These are phyloP conservation scores for Ceratotherium simum DNA, from an alignment of 2,113 vertebrate species.

Conservation along the genomic window DNA sequence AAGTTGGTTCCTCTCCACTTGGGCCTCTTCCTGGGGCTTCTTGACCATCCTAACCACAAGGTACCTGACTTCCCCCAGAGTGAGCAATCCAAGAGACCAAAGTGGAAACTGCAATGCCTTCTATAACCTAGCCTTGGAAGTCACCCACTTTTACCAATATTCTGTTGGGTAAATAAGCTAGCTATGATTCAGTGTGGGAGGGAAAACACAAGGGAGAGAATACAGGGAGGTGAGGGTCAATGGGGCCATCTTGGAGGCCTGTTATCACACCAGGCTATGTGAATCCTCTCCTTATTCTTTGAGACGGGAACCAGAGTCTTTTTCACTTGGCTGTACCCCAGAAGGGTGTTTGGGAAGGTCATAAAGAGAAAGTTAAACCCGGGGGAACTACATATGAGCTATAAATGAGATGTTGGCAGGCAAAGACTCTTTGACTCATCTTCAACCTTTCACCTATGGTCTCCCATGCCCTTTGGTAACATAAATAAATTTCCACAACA, in stretches of 20 bases:
- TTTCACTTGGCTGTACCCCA: not conserved
- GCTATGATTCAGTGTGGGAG: not conserved
- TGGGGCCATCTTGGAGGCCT: not conserved
- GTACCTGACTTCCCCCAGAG: not conserved
- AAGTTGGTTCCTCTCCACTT: not conserved
- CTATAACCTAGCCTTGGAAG: not conserved
- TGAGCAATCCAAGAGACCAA: not conserved
- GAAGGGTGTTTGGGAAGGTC: not conserved
- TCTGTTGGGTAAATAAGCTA: not conserved
- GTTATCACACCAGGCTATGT: not conserved
- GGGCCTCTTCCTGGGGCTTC: not conserved
- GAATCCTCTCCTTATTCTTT: not conserved
- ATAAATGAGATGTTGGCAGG: not conserved
- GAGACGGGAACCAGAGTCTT: not conserved
- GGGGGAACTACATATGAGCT: not conserved
- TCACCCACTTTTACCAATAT: not conserved
- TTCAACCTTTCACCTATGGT: constrained; percentile 31
- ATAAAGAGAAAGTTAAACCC: not conserved
- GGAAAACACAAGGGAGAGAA: not conserved
- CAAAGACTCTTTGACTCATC: constrained; percentile 51
- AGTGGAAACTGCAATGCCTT: not conserved
- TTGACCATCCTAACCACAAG: not conserved
- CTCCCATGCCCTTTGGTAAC: constrained; percentile 26
- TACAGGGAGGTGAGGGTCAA: not conserved
- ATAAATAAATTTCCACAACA: constrained; percentile 57